Base-by-base conservation (phyloP, 1,140 invertebrate genomes). In the Ooceraea biroi region DNA sequence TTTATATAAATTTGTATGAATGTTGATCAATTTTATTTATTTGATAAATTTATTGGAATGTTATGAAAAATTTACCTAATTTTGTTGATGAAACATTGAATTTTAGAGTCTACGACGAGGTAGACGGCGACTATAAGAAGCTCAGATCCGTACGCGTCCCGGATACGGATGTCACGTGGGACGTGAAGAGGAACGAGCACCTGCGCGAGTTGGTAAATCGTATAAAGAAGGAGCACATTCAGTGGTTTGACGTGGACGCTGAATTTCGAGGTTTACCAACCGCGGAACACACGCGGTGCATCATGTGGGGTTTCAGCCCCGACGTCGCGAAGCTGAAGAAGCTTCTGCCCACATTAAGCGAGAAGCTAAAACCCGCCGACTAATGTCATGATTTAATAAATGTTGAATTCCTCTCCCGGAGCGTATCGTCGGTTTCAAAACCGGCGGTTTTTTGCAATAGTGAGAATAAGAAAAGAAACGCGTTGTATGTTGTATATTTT, bases 221-320 rank as follows among this genome's bases (percentile, higher is more conserved):
- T 12, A 91, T 94, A 19, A 91, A 92, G 14, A 86, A 91, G 5
- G 84, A 92, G 5, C 66, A 87, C 8, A 65, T 87, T 22, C 88
- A 85, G 8, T 91, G 92, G 77, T 94, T 89, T 52, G 88, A 93
- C 50, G 91, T 90, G 0, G 92, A 93, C 7, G 90, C 58, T 0
- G 74, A 90, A 25, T 83, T 93, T 17, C 48, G 84, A 27, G 93
- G 91, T 30, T 83, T 94, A 7, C 94, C 94, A 0, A 92, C 89
- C 11, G 89, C 87, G 36, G 90, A 92, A 17, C 93, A 94, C 58
- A 85, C 85, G 1, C 72, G 89, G 19, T 89, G 93, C 27, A 94
- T 94, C 12, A 91, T 94, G 91, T 93, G 93, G 92, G 93, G 86
- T 3, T 94, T 93, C 73, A 94, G 92, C 30, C 83, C 90, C 7